phyloP scores from a whole-genome alignment of 2,113 vertebrate genomes.

The Urocynchramus pylzowi region DNA sequence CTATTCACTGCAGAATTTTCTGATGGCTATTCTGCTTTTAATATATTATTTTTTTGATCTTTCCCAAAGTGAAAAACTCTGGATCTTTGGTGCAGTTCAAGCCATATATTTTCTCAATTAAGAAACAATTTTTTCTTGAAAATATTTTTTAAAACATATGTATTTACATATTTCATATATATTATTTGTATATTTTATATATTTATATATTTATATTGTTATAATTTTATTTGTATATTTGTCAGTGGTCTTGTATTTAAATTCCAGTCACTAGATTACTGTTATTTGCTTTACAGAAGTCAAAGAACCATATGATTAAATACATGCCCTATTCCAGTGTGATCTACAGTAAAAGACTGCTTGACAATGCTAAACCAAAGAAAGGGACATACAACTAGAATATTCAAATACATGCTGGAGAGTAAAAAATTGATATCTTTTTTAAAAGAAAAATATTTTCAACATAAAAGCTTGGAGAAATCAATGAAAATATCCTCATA shows the following conservation, averaged over 20 bases:
- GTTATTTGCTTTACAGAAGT: neutral
- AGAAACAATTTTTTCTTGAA: neutral
- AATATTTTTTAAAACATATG: neutral
- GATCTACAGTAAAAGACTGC: neutral
- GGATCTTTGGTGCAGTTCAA: neutral
- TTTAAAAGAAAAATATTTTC: neutral
- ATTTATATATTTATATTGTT: neutral
- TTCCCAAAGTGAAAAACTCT: neutral
- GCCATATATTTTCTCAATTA: neutral
- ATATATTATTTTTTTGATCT: neutral
- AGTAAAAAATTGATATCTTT: neutral
- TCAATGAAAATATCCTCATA: neutral
- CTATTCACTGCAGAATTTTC: neutral
- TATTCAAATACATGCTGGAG: neutral
- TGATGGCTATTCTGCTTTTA: neutral
- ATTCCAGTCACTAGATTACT: neutral
- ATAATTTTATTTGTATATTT: neutral
- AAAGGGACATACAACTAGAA: neutral
- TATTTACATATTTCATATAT: neutral
- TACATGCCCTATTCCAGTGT: neutral
- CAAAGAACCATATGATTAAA: neutral
- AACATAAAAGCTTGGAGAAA: neutral
- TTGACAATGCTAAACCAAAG: neutral
- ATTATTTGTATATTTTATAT: no score
- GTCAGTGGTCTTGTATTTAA: neutral